Evolutionary conservation across 2,888 invertebrate species (phyloP), one percentile per base, ranked within the genome.

Genomic region (Amiota communis): DNA sequence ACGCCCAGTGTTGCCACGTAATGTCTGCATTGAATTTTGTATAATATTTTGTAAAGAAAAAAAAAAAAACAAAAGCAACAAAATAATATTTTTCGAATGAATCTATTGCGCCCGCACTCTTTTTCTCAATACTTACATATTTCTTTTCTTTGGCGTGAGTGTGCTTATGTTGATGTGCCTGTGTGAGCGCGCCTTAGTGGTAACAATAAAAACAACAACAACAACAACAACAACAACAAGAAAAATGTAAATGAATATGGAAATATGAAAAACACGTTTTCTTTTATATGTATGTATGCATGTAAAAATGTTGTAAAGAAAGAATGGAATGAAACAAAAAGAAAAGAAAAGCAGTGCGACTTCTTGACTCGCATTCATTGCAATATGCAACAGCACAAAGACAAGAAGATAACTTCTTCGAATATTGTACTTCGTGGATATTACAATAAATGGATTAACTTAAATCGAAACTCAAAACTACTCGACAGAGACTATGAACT

Each of bases 211-310:
- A 73, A 71, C 74, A 49, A 72, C 69, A 77, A 76, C 73, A 71
- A 69, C 67, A 77, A 77, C 75, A 72, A 49, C n/a, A n/a, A n/a
- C n/a, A n/a, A n/a, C n/a, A n/a, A n/a, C n/a, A n/a, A n/a, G n/a
- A n/a, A 8, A 84, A 77, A 76, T 84, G 78, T 79, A 77, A 80
- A 78, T 79, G 78, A 76, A 75, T 79, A 85, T 82, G 82, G 77
- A 80, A 80, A 82, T 82, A 81, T 80, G 84, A 77, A 82, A 81
- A 82, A 85, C 82, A 76, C 75, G 82, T 82, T 82, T 85, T 75
- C 76, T 70, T 76, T 74, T 63, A 71, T 68, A 68, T 68, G 67
- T 68, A 68, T 61, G 47, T 64, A 48, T 61, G 47, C 61, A 48
- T 70, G n/a, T 70, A 56, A 73, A 70, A 65, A 48, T 15, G 15